These are phyloP conservation scores for Todiramphus chloris DNA, from an alignment of 2,113 vertebrate genomes.

Conservation along the genomic window DNA sequence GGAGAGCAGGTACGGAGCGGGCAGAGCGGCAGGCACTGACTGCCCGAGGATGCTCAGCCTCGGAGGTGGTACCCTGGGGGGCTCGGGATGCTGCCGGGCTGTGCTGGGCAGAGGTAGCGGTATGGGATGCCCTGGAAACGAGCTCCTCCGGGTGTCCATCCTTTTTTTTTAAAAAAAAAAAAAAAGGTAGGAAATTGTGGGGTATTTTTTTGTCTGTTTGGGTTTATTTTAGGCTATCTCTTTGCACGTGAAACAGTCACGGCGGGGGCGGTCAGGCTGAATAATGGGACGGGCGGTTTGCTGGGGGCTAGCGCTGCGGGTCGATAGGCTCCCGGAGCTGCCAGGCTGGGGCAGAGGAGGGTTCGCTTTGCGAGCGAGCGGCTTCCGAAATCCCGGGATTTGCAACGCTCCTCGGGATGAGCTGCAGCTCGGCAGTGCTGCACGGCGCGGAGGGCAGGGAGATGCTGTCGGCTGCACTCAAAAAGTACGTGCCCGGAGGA, in stretches of 20 bases:
- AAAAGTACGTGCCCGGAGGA: conserved; percentile 28
- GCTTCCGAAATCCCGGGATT: conserved; percentile 7
- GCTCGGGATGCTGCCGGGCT: fast-evolving
- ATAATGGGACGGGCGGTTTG: not conserved
- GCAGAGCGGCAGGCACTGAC: not conserved
- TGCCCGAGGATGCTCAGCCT: not conserved
- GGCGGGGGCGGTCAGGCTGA: not conserved
- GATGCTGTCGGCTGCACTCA: not conserved
- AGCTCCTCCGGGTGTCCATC: not conserved
- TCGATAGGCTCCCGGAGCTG: not conserved
- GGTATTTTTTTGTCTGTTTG: not conserved
- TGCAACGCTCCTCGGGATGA: not conserved
- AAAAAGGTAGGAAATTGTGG: too few relatives aligned
- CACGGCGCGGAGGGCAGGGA: not conserved
- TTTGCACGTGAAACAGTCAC: not conserved
- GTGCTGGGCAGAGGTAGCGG: not conserved
- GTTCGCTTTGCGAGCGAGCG: not conserved
- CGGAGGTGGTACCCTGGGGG: not conserved
- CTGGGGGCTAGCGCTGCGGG: fast-evolving
- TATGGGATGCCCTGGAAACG: not conserved
- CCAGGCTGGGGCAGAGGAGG: not conserved
- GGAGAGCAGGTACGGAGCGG: not conserved
- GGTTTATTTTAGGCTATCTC: not conserved
- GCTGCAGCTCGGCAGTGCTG: not conserved
- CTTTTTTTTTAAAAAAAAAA: not conserved